A percentile compares a stretch with the other conserved stretches of the same genome.
phyloP scores from a whole-genome alignment of 30 jellyfish, hydroid and myxozoan genomes.

The Hydra vulgaris region DNA sequence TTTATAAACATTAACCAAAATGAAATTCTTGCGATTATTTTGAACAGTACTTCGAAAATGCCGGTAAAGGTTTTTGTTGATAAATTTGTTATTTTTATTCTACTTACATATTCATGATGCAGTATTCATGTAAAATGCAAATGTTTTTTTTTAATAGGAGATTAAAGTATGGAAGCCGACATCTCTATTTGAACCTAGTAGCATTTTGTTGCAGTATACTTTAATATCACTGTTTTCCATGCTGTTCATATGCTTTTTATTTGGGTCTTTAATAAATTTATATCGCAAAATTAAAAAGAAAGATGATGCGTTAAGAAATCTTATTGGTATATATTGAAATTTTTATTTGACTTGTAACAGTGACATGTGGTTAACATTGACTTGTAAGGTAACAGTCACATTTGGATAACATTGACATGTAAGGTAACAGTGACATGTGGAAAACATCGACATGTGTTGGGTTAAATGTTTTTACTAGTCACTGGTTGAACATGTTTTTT shows the following conservation, averaged over 20 bases:
- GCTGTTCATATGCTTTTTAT: neutral
- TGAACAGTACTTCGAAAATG: constrained; percentile 8
- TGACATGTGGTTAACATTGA: no score
- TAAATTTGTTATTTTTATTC: no score
- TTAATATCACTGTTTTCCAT: neutral
- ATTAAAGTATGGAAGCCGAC: neutral
- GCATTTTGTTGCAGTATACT: neutral
- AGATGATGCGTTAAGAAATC: neutral
- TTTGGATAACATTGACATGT: no score
- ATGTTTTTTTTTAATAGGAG: neutral
- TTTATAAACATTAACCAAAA: constrained; percentile 4
- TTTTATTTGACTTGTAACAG: no score
- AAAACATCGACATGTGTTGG: no score
- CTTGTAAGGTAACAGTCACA: no score
- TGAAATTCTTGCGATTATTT: neutral
- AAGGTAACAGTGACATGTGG: no score
- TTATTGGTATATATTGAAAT: neutral
- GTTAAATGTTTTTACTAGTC: no score
- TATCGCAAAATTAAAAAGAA: neutral
- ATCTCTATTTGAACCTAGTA: neutral
- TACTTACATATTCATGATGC: no score
- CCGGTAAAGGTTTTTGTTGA: neutral
- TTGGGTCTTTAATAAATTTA: neutral
- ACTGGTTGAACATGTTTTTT: no score
- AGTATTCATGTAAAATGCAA: neutral